Evolutionary conservation across 1,140 invertebrate genomes (phyloP).

Genomic region (Drosophila bocki): DNA sequence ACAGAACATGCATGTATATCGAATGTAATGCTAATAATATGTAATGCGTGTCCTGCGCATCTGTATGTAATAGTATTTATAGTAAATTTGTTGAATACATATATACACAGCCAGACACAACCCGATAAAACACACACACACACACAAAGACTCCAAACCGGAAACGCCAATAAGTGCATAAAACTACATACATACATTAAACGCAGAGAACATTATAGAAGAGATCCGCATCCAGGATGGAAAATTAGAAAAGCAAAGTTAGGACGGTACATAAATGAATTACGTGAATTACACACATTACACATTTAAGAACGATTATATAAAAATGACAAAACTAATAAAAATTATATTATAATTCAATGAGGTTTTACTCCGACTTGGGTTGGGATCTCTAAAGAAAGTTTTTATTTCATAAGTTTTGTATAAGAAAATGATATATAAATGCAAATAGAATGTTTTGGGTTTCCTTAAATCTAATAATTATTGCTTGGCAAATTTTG

Average conservation of each 20-base stretch:
- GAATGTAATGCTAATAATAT: constrained; percentile 64
- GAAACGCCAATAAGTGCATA: constrained; percentile 46
- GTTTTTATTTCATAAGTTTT: neutral
- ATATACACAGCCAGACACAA: constrained; percentile 58
- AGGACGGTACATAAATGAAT: constrained; percentile 71
- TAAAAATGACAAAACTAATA: constrained; percentile 76
- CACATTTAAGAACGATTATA: constrained; percentile 82
- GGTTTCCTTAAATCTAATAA: constrained; percentile 4
- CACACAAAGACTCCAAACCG: constrained; percentile 33
- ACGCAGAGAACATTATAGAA: constrained; percentile 55
- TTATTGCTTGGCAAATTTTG: constrained; percentile 89
- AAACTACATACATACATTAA: constrained; percentile 39
- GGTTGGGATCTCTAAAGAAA: neutral
- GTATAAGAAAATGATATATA: neutral
- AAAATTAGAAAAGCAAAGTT: constrained; percentile 68
- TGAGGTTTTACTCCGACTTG: constrained; percentile 8
- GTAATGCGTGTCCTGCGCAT: constrained; percentile 58
- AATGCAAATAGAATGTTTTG: constrained; percentile 21
- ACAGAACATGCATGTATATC: constrained; percentile 57
- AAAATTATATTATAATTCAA: constrained; percentile 80
- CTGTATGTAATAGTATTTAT: constrained; percentile 69
- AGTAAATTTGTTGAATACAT: constrained; percentile 77
- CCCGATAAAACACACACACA: constrained; percentile 29
- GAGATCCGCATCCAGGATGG: constrained; percentile 63
- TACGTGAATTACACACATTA: constrained; percentile 66